Base-by-base conservation (phyloP, 2,888 invertebrate genomes). In the Macrosoma leucophasiata region DNA sequence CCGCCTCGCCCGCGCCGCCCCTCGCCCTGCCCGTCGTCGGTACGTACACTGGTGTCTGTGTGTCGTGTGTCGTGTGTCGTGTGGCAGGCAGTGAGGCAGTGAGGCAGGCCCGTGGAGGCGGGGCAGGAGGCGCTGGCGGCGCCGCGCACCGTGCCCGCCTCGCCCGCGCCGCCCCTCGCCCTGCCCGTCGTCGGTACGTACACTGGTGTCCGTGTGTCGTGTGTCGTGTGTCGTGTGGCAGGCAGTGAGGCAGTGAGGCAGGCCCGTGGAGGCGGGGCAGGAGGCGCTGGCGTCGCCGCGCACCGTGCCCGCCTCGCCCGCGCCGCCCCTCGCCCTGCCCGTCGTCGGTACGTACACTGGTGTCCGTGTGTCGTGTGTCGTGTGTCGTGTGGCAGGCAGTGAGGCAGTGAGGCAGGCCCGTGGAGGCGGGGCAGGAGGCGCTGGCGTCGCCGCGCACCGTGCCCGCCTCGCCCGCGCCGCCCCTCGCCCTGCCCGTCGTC, bases 391-490 rank as follows among this genome's bases (percentile, higher is more conserved):
- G n/a, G n/a, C n/a, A n/a, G n/a, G n/a, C n/a, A n/a, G n/a, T n/a
- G n/a, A n/a, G n/a, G n/a, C n/a, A n/a, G n/a, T n/a, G n/a, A n/a
- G n/a, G n/a, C 39, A 43, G 45, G 20, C 49, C 48, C 39, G 58
- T 74, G 52, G 74, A 74, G 50, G 55, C 62, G 18, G 75, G 67
- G 7, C 63, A 61, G 58, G 76, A 75, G 50, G 76, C 69, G 51
- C 65, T 71, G 46, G 57, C 50, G 37, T 44, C 52, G 35, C n/a
- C n/a, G n/a, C n/a, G n/a, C n/a, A n/a, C 33, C 46, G 29, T 32
- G 24, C 40, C 28, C 44, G 31, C 39, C 29, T 41, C 42, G 40
- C 28, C 35, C 41, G 6, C 39, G 36, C 48, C 14, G 50, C 39
- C 48, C 46, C 44, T 67, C 19, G 29, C 65, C 39, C 63, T 76